These are phyloP conservation scores for Acridotheres tristis DNA, from an alignment of 2,797 vertebrate genomes.

Conservation along the genomic window DNA sequence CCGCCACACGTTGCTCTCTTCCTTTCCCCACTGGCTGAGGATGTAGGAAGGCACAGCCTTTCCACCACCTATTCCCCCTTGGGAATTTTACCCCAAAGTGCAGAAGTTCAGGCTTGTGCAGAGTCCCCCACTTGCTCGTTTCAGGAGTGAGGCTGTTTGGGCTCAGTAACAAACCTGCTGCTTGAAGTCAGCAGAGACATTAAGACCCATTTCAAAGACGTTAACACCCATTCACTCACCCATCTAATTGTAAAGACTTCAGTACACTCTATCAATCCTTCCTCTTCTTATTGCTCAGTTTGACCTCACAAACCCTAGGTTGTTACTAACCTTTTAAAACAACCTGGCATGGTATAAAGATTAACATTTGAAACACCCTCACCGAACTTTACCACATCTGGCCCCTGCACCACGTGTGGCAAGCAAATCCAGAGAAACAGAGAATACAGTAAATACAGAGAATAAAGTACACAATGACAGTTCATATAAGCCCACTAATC, in stretches of 20 bases:
- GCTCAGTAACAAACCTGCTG: not conserved
- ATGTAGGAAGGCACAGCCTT: not conserved
- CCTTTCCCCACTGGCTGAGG: not conserved
- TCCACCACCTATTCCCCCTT: not conserved
- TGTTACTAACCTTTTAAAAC: not conserved
- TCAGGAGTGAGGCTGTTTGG: not conserved
- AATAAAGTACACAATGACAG: not conserved
- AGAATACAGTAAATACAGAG: not conserved
- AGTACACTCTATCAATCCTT: not conserved
- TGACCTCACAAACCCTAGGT: not conserved
- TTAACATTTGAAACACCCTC: too few relatives aligned
- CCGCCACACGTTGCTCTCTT: not conserved
- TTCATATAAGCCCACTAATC: too few relatives aligned
- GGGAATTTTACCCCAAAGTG: not conserved
- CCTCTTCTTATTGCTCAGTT: too few relatives aligned
- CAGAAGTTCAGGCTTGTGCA: not conserved
- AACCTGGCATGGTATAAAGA: not conserved
- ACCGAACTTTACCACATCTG: too few relatives aligned
- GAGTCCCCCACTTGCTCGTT: not conserved
- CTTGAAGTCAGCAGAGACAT: not conserved
- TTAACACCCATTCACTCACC: not conserved
- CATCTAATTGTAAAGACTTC: not conserved
- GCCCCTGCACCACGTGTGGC: too few relatives aligned
- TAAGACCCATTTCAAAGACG: not conserved
- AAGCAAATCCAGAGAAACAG: not conserved